Base-by-base conservation (phyloP, 2,888 invertebrate genomes). In the Drosophila falleni region DNA sequence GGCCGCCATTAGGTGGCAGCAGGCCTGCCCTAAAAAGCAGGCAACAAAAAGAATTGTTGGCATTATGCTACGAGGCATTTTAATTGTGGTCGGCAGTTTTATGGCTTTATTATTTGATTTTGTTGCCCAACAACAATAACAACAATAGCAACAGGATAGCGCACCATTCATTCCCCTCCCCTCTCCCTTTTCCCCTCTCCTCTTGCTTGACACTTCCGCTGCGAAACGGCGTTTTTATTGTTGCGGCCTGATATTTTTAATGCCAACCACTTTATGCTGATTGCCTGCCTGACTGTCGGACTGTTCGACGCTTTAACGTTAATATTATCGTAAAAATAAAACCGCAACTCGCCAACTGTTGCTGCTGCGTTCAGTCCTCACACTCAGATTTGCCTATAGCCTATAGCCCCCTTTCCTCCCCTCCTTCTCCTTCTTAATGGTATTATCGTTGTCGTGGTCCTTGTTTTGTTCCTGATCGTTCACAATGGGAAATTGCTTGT, bases 81-180 rank as follows among this genome's bases (percentile, higher is more conserved):
- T 85, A 85, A 85, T 85, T 85, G 87, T 70, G 80, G 81, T 35
- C 71, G 71, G 80, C 73, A 78, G 72, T 87, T 85, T 87, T 76
- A 87, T 87, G 74, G 81, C 68, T 78, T 87, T 85, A 87, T 85
- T 87, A 87, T 87, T 87, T 85, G 87, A 87, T 84, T 85, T 78
- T 72, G 68, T 61, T 69, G 70, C 39, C 47, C 56, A 76, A 62
- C n/a, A n/a, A n/a, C 37, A 64, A 55, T 31, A 69, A 41, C 35
- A 64, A 39, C 66, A 60, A 66, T 54, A 69, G 58, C 51, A 56
- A 39, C 63, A 66, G 68, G 58, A 56, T 55, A 54, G 19, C 13
- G 10, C 26, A 26, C 35, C 33, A 26, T n/a, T 15, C 4, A 16
- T 11, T n/a, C 44, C 37, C 33, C 23, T 29, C 56, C n/a, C n/a